Percentiles rank a stretch among this genome's conserved stretches.
Evolutionary conservation across 2,113 vertebrate species (phyloP).

Genomic region (Cettia cetti): DNA sequence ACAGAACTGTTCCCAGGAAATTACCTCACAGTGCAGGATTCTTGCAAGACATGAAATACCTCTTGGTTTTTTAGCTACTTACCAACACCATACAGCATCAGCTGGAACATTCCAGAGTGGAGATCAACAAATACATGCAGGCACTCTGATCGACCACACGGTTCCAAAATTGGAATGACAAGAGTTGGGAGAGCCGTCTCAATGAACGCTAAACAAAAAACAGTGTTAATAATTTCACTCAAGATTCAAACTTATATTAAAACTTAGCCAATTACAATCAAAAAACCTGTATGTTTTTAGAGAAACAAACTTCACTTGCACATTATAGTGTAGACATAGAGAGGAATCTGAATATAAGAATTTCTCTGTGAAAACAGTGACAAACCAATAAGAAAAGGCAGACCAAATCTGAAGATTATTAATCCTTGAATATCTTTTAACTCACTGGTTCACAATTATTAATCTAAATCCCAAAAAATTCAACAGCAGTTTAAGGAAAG

Average conservation of each 20-base stretch:
- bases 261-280: not conserved
- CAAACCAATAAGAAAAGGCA: not conserved
- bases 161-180: conserved; percentile 93
- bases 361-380: not conserved
- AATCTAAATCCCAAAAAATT: not conserved
- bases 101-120: conserved; percentile 97
- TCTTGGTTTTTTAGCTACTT: conserved; percentile 58
- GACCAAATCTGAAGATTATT: not conserved
- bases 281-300: not conserved
- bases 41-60: not conserved
- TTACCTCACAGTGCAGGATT: not conserved
- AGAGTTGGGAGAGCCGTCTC: conserved; percentile 94
- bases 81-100: conserved; percentile 97
- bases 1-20: not conserved
- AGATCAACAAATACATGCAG: conserved; percentile 98
- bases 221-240: not conserved
- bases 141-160: conserved; percentile 94
- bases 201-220: conserved; percentile 84
- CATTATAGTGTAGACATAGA: not conserved
- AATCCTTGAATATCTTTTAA: not conserved
- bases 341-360: not conserved
- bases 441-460: not conserved
- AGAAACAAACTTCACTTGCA: not conserved
- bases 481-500: not conserved
- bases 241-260: not conserved